These are phyloP conservation scores for Petromus typicus DNA, from an alignment of 2,113 vertebrate species.

Conservation along the genomic window DNA sequence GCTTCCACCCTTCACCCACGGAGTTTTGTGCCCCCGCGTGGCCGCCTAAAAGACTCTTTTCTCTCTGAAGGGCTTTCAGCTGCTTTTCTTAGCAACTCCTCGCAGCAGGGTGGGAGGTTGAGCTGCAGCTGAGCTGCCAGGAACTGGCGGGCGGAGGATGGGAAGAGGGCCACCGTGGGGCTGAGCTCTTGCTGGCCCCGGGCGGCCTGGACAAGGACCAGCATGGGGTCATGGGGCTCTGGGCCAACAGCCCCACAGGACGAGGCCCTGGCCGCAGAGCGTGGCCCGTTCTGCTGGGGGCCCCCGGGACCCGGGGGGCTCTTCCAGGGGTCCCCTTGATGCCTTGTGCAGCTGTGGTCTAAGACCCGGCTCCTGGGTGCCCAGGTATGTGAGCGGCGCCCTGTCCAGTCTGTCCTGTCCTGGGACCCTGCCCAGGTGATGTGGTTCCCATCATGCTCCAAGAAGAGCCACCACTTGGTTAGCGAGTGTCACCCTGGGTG, in stretches of 20 bases:
- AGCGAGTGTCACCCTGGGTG: background rate
- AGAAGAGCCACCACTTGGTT: background rate
- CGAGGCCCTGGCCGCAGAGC: background rate
- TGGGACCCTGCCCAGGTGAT: background rate
- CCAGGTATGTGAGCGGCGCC: background rate
- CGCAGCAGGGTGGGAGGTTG: constrained; percentile 70
- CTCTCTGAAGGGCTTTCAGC: constrained; percentile 67
- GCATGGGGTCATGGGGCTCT: background rate
- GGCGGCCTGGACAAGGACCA: background rate
- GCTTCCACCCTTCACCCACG: background rate
- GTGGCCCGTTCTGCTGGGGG: background rate
- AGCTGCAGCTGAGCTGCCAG: constrained; percentile 45
- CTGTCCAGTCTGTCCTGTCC: background rate
- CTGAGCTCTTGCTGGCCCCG: background rate
- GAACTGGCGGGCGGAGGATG: constrained; percentile 22
- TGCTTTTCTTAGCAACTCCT: constrained; percentile 79
- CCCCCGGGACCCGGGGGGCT: background rate
- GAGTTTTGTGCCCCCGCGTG: constrained; percentile 56
- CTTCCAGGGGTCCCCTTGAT: background rate
- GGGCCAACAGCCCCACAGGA: background rate
- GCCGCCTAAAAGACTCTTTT: constrained; percentile 73
- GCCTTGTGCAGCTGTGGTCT: background rate
- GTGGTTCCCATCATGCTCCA: background rate
- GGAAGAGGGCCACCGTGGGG: background rate
- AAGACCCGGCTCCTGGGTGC: background rate